Evolutionary conservation across 2,797 vertebrate species (phyloP), one percentile per base, ranked within the genome.

Genomic region (Lagocephalus sceleratus): DNA sequence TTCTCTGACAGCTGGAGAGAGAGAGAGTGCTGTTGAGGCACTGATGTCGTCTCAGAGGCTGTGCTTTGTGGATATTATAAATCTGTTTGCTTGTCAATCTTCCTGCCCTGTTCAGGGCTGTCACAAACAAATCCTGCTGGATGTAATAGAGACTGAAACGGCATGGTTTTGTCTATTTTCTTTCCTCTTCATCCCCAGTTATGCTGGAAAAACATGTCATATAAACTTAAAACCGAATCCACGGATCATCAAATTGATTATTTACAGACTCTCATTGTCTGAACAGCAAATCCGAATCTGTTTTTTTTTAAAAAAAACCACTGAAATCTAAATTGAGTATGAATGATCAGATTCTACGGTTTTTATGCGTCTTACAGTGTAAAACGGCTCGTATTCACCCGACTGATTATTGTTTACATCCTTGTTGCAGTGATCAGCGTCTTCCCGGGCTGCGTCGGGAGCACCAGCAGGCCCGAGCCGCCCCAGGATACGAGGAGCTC

Each of bases 401-500:
- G 9, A 9, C 8, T 29, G 8, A 8, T 29, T 29, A 29, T 29
- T 48, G n/a, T 19, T 48, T 12, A 29, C 10, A 10, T 23, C 69
- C 1, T 66, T 29, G 57, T 40, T 20, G 40, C 73, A 84, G 79
- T 6, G 81, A 86, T 43, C 78, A 41, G 14, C 78, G 63, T 45
- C 38, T 51, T 52, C 71, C 72, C 44, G 81, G 46, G 6, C 2
- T 54, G 29, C 79, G 72, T 0, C 23, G 63, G 62, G 84, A 87
- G 48, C 43, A 78, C 63, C 85, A 60, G 32, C 78, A 53, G 50
- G 9, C 63, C 51, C 67, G 83, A 20, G 82, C 76, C 0, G 79
- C 76, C 6, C 85, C 84, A 0, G 65, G 56, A 39, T 88, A 88
- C 15, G 84, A 86, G 5, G 83, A 85, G 10, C 76, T 86, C 0